These are phyloP conservation scores for Naso thynnoides DNA, from an alignment of 2,797 vertebrate species.

Conservation along the genomic window DNA sequence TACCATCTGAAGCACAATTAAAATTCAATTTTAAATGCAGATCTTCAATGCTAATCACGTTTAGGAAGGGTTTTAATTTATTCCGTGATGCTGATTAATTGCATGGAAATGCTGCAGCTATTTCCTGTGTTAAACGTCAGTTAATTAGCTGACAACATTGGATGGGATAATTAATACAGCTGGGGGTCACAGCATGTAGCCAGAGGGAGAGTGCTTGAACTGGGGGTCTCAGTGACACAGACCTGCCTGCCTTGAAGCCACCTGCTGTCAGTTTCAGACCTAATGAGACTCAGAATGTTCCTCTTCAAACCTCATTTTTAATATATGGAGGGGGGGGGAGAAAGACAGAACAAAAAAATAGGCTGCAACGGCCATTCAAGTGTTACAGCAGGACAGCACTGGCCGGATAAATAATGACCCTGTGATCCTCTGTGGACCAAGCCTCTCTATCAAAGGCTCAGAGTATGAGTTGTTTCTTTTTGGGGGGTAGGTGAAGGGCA, in stretches of 20 bases:
- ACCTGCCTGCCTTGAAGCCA: conserved; percentile 47
- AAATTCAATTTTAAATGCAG: conserved; percentile 71
- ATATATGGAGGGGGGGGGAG: too few relatives aligned
- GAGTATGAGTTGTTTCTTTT: conserved; percentile 56
- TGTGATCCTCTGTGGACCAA: conserved; percentile 32
- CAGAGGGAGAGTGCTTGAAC: conserved; percentile 29
- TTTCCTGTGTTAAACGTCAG: conserved; percentile 81
- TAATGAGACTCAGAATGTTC: conserved; percentile 42
- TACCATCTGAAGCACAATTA: conserved; percentile 62
- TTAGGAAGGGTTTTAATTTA: conserved; percentile 73
- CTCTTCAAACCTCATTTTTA: conserved; percentile 22
- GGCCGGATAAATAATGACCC: conserved; percentile 54
- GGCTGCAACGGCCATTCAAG: conserved; percentile 11
- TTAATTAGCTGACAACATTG: conserved; percentile 85
- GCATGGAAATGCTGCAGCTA: conserved; percentile 72
- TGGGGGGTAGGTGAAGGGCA: conserved; percentile 61
- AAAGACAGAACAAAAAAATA: conserved; percentile 26
- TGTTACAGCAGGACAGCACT: conserved; percentile 16
- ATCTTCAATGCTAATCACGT: conserved; percentile 71
- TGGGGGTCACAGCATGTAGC: conserved; percentile 64
- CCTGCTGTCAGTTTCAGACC: conserved; percentile 40
- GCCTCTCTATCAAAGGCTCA: conserved; percentile 52
- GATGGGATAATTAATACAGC: conserved; percentile 85
- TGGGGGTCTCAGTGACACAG: conserved; percentile 51
- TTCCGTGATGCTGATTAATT: conserved; percentile 83